These are phyloP conservation scores for Odontamblyopus lacepedii DNA, from an alignment of 2,797 vertebrate genomes.

Conservation along the genomic window DNA sequence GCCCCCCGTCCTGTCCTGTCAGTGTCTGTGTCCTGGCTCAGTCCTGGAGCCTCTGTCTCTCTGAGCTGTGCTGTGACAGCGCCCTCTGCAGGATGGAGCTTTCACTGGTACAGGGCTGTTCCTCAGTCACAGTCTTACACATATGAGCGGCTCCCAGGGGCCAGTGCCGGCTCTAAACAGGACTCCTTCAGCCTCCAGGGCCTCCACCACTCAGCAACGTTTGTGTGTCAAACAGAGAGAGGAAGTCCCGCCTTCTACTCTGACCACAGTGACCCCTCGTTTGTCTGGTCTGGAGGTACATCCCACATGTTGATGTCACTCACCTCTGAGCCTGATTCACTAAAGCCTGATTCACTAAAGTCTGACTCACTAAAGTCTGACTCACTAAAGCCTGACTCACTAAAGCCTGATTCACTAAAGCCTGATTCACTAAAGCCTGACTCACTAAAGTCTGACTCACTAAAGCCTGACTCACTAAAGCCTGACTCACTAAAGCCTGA, in stretches of 20 bases:
- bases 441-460: too few species aligned
- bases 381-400: not conserved
- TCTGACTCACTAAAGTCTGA: not conserved
- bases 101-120: conserved; percentile 51
- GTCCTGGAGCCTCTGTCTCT: conserved; percentile 45
- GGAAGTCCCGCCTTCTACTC: not conserved
- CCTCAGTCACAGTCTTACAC: not conserved
- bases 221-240: not conserved
- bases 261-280: not conserved
- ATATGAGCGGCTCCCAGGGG: not conserved
- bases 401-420: too few species aligned
- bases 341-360: not conserved
- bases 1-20: conserved; percentile 17
- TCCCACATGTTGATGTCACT: not conserved
- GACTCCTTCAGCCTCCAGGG: not conserved
- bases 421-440: too few species aligned
- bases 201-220: not conserved
- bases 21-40: conserved; percentile 49
- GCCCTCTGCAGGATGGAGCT: conserved; percentile 48
- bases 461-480: too few species aligned
- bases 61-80: conserved; percentile 30
- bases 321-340: not conserved
- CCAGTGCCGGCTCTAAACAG: not conserved
- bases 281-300: not conserved
- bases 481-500: too few species aligned